Evolutionary conservation across 2,888 invertebrate genomes (phyloP).

Genomic region (Eristalis arbustorum): DNA sequence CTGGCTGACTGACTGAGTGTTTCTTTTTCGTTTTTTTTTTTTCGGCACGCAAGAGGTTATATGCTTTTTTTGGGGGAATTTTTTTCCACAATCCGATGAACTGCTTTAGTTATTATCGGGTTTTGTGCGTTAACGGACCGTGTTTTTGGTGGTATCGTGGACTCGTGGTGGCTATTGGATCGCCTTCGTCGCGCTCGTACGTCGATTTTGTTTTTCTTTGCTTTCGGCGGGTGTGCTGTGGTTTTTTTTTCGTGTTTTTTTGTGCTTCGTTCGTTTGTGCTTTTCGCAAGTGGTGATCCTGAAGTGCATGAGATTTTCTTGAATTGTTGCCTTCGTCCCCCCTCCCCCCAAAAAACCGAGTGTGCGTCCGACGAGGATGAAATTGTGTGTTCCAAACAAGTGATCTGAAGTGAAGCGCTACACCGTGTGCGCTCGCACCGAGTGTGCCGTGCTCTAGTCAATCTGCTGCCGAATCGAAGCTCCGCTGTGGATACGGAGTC

Average conservation of each 20-base stretch:
- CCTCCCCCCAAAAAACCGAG: too few relatives aligned
- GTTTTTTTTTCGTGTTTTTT: not conserved
- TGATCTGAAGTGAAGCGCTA: not conserved
- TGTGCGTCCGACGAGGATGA: not conserved
- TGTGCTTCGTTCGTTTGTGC: not conserved
- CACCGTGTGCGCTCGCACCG: not conserved
- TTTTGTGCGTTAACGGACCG: conserved; percentile 66
- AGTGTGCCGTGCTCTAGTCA: not conserved
- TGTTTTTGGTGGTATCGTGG: conserved; percentile 14
- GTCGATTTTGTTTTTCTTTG: not conserved
- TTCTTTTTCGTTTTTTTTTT: conserved; percentile 17
- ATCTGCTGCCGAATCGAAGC: not conserved
- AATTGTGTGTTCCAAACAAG: not conserved
- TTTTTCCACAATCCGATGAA: conserved; percentile 44
- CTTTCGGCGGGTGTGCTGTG: not conserved
- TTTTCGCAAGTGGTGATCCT: not conserved
- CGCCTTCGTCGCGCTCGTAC: not conserved
- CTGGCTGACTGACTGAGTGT: not conserved
- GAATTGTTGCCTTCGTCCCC: too few relatives aligned
- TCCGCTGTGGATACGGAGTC: conserved; percentile 1
- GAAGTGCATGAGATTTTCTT: not conserved
- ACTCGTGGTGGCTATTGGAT: conserved; percentile 16
- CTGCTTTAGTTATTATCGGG: conserved; percentile 69
- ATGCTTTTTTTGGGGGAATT: conserved; percentile 42
- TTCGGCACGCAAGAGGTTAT: conserved; percentile 57